phyloP scores from a whole-genome alignment of 2,113 vertebrate species.

The Oryzias celebensis region DNA sequence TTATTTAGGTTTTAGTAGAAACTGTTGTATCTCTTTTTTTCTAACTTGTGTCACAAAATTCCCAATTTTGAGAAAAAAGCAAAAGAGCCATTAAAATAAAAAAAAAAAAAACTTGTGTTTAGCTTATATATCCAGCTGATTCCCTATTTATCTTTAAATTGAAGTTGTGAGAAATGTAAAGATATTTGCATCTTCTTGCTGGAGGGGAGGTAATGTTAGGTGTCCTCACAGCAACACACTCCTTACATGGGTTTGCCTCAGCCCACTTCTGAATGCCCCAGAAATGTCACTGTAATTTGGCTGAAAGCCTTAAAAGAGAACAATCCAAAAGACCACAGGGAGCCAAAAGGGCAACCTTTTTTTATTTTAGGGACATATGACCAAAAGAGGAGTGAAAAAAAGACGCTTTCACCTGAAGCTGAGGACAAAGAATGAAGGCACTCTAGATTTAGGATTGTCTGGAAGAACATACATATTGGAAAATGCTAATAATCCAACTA shows the following conservation, averaged over 20 bases:
- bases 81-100: no score
- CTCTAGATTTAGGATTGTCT: slow-evolving; percentile 42
- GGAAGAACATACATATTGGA: slow-evolving; percentile 25
- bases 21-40: no score
- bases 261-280: slow-evolving; percentile 20
- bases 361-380: slow-evolving; percentile 14
- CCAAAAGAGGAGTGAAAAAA: slow-evolving; percentile 19
- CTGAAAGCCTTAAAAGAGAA: slow-evolving; percentile 36
- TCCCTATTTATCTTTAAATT: neutral
- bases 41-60: no score
- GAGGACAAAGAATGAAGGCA: slow-evolving; percentile 44
- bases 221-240: slow-evolving; percentile 4
- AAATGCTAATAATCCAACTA: no score
- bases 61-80: no score
- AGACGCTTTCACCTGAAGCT: slow-evolving; percentile 52
- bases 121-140: no score
- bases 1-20: no score
- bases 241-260: slow-evolving; percentile 2
- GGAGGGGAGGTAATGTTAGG: neutral
- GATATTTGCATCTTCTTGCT: neutral
- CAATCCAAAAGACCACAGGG: slow-evolving; percentile 21
- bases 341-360: slow-evolving; percentile 8
- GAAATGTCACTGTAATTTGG: slow-evolving; percentile 30
- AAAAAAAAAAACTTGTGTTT: no score
- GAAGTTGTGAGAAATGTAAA: neutral